A percentile compares a stretch with the other conserved stretches of the same genome.
Conservation (phyloP, 2,797 vertebrate genomes). For the Sus cebifrons region DNA sequence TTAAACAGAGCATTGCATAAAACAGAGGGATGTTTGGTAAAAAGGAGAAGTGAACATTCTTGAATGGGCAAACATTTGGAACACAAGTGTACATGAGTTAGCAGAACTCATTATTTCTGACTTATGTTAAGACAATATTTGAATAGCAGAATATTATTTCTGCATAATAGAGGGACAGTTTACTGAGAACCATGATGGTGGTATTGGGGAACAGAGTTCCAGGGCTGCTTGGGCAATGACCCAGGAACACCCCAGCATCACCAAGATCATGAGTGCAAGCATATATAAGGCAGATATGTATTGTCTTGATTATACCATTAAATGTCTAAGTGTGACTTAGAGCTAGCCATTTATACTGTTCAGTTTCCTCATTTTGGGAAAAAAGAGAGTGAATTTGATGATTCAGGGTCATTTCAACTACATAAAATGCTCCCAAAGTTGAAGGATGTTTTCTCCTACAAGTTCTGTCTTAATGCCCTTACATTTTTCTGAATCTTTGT, state of each 20-base stretch:
- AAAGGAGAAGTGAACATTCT: conserved; percentile 42
- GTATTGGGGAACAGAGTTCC: neutral
- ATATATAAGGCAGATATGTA: neutral
- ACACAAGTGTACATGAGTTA: neutral
- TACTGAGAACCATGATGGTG: neutral
- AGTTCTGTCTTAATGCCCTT: neutral
- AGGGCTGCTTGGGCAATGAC: neutral
- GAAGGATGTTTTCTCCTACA: neutral
- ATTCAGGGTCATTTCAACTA: neutral
- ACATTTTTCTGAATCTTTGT: conserved; percentile 9
- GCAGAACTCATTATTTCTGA: conserved; percentile 1
- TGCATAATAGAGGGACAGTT: neutral
- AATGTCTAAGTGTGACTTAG: neutral
- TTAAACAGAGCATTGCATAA: conserved; percentile 1
- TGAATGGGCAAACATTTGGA: conserved; percentile 2
- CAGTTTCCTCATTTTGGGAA: conserved; percentile 39
- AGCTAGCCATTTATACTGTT: neutral
- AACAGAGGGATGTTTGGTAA: neutral
- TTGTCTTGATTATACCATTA: neutral
- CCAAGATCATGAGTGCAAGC: neutral
- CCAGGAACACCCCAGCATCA: neutral
- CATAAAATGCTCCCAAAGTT: neutral
- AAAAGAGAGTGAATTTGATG: neutral
- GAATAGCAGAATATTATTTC: neutral
- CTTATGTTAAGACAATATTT: neutral